These are phyloP conservation scores for Keiferia lycopersicella DNA, from an alignment of 2,888 invertebrate species.

Conservation along the genomic window DNA sequence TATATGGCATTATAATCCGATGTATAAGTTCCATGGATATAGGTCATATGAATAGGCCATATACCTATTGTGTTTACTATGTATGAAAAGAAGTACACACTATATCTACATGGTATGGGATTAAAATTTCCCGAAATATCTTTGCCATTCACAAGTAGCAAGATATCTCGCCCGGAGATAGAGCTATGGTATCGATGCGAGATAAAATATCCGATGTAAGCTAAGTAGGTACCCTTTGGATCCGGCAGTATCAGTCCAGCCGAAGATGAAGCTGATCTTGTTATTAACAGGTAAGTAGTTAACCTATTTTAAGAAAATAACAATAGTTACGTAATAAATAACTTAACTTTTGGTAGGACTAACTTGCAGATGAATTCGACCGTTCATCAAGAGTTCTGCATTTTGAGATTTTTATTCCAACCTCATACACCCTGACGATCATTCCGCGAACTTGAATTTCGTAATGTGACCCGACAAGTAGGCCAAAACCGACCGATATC, in stretches of 20 bases:
- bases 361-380: not conserved
- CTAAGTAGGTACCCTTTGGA: not conserved
- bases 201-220: not conserved
- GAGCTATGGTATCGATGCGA: not conserved
- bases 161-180: not conserved
- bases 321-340: not conserved
- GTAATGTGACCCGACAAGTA: no score
- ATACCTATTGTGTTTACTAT: no score
- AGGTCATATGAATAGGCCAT: no score
- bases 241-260: not conserved
- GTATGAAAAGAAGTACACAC: not conserved
- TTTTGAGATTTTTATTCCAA: no score
- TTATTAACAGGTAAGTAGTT: constrained; percentile 60
- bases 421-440: no score
- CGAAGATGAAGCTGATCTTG: constrained; percentile 60
- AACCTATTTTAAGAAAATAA: not conserved
- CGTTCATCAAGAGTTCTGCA: no score
- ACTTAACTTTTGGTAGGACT: not conserved
- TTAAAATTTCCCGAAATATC: constrained; percentile 1
- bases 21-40: no score
- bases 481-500: no score
- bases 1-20: no score
- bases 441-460: no score
- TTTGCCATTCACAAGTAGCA: not conserved
- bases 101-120: not conserved